Evolutionary conservation across 1,140 invertebrate species (phyloP).

Genomic region (Apis florea): DNA sequence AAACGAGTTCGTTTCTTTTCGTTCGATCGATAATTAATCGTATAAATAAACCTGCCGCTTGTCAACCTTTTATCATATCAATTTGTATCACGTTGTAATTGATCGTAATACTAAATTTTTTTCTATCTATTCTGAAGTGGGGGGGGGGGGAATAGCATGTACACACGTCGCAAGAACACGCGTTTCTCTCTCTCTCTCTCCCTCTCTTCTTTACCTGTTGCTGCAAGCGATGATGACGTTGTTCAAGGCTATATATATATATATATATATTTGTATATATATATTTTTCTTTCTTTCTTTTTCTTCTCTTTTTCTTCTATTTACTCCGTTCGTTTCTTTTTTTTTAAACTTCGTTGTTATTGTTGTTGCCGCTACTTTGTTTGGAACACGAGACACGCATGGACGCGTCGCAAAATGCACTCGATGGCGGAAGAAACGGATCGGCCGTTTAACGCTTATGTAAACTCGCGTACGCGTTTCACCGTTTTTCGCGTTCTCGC

Average conservation of each 20-base stretch:
- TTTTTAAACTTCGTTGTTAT: neutral
- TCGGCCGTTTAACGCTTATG: neutral
- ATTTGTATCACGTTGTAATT: conserved; percentile 35
- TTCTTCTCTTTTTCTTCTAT: neutral
- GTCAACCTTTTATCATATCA: conserved; percentile 41
- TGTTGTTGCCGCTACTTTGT: neutral
- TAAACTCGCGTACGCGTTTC: neutral
- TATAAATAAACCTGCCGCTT: conserved; percentile 5
- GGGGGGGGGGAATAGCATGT: neutral
- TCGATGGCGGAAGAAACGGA: conserved; percentile 11
- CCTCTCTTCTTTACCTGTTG: neutral
- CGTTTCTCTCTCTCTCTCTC: neutral
- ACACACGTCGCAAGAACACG: neutral
- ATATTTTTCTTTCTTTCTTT: neutral
- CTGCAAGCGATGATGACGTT: neutral
- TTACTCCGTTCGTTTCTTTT: neutral
- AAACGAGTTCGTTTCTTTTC: neutral
- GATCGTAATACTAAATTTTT: neutral
- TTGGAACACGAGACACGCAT: neutral
- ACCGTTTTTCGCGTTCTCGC: conserved; percentile 9
- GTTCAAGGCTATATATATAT: conserved; percentile 7
- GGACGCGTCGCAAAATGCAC: neutral
- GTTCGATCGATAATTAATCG: conserved; percentile 45
- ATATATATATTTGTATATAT: neutral
- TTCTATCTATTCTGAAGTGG: neutral